Evolutionary conservation across 2,113 vertebrate species (phyloP), one percentile per base, ranked within the genome.

Genomic region (Phalacrocorax pelagicus): DNA sequence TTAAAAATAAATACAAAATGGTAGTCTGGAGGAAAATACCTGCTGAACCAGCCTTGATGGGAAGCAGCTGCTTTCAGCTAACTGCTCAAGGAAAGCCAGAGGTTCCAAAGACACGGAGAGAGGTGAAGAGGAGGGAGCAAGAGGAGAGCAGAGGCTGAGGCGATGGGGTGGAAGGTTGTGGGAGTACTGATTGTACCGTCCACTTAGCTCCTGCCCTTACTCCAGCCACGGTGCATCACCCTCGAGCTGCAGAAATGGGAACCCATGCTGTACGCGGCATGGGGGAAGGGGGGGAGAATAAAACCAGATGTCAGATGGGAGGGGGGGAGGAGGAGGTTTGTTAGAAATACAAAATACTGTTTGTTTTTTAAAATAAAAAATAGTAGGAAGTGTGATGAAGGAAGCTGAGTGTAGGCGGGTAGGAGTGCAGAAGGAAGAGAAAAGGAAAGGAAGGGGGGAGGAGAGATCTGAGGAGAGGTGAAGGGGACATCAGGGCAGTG

Each of bases 321-420:
- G 10, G 38, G 14, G 74, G 47, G 52, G 34, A 62, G 66, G 72
- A 89, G 80, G 66, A 91, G 49, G 54, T 62, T 91, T 94, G 54
- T 92, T 82, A 92, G 86, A 94, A 96, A 94, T 70, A 89, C 44
- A 93, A 91, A 92, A 90, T 84, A 79, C 46, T 95, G 69, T 69
- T 92, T 74, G 22, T 84, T 90, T 75, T 72, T 90, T 74, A 22
- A 27, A 93, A 61, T 63, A 89, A 87, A 92, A 95, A 93, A 90
- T 70, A 91, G 73, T 96, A 88, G 86, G 80, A 95, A 90, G 71
- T 79, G 77, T 92, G 79, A 91, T 82, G 92, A 94, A 86, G 81
- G 46, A 95, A 95, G 88, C 69, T 81, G 54, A 74, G 46, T 72
- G 88, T 96, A 55, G 92, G 88, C 0, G 1, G 66, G 78, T 22